Percentiles rank a stretch among this genome's conserved stretches.
Evolutionary conservation across 2,113 vertebrate species (phyloP).

Genomic region (Rhizomys pruinosus): DNA sequence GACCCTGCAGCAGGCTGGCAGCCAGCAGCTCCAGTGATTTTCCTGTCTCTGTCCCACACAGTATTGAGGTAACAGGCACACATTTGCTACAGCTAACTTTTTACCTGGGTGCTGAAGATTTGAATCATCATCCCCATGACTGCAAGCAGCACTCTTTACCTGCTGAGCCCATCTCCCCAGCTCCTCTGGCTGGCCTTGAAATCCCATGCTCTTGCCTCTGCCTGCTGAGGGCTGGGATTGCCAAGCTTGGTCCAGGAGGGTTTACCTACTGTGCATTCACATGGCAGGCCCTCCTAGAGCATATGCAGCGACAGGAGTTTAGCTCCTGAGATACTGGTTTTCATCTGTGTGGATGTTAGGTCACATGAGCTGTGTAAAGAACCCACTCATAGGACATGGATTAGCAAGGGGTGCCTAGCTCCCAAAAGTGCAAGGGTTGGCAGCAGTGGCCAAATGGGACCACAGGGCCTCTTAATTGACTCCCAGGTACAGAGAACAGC

Average conservation of each 20-base stretch:
- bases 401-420: neutral
- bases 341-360: neutral
- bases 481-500: neutral
- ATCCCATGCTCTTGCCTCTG: neutral
- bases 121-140: neutral
- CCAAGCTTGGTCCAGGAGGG: neutral
- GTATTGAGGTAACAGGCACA: no score
- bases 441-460: neutral
- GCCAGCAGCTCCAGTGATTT: neutral
- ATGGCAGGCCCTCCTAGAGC: neutral
- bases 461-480: neutral
- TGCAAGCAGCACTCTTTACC: neutral
- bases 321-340: neutral
- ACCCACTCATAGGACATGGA: neutral
- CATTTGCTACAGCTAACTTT: no score
- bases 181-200: neutral
- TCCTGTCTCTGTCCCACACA: neutral
- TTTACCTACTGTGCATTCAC: neutral
- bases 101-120: no score
- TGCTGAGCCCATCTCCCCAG: neutral
- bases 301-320: neutral
- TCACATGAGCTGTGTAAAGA: no score
- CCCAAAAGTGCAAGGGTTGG: no score
- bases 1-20: neutral
- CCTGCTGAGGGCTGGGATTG: neutral